Percentiles rank a stretch among this genome's conserved stretches.
phyloP scores from a whole-genome alignment of 2,113 vertebrate species.

The Orientallactaga bullata region DNA sequence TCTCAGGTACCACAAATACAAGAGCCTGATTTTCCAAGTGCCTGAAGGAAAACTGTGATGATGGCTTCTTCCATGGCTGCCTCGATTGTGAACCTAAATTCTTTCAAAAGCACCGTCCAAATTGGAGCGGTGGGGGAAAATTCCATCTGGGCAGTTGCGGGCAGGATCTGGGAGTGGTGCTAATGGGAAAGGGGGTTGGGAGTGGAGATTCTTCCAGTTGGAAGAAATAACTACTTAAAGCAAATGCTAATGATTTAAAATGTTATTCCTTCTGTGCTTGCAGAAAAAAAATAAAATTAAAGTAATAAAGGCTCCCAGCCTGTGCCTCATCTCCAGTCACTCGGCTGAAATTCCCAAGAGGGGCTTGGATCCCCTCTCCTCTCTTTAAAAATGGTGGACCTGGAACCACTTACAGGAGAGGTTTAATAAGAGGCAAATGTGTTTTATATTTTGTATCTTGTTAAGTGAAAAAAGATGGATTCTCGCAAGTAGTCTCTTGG shows the following conservation, averaged over 20 bases:
- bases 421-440: constrained; percentile 92
- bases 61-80: constrained; percentile 58
- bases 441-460: constrained; percentile 92
- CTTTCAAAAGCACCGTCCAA: constrained; percentile 74
- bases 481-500: constrained; percentile 89
- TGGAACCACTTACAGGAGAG: constrained; percentile 90
- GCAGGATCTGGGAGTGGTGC: constrained; percentile 41
- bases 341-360: constrained; percentile 85
- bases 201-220: constrained; percentile 76
- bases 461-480: constrained; percentile 91
- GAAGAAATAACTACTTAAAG: constrained; percentile 87
- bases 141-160: constrained; percentile 66
- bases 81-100: constrained; percentile 65
- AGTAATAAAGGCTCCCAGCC: constrained; percentile 88
- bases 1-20: constrained; percentile 69
- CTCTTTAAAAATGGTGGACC: constrained; percentile 89
- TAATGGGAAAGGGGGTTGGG: constrained; percentile 74
- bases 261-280: constrained; percentile 90
- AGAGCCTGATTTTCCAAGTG: constrained; percentile 42
- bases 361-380: constrained; percentile 84
- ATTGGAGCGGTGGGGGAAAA: constrained; percentile 42
- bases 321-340: constrained; percentile 91
- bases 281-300: constrained; percentile 83
- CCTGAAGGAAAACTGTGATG: constrained; percentile 70
- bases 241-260: constrained; percentile 89